Evolutionary conservation across 1,140 invertebrate species (phyloP), one percentile per base, ranked within the genome.

Genomic region (Eubasilissa regina): DNA sequence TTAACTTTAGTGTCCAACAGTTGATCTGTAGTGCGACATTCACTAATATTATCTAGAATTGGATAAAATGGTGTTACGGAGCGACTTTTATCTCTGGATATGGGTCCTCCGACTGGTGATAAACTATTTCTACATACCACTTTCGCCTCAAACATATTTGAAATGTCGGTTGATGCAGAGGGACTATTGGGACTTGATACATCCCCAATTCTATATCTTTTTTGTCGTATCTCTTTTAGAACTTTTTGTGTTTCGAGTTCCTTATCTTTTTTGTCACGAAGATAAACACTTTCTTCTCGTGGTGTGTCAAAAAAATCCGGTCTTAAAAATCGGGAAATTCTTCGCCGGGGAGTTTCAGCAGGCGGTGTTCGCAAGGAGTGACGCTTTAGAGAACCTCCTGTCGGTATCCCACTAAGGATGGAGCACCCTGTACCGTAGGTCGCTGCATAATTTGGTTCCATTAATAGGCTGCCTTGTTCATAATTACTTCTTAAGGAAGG

Each of bases 251-350:
- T 92, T 83, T 92, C 92, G 44, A 91, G 84, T 84, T 93, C 92
- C 48, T 91, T 89, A 81, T 91, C 92, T 80, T 93, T 93, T 79
- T 93, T 93, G 74, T 94, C 93, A 76, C 93, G 93, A 0, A 91
- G 88, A 81, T 92, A 92, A n/a, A 90, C 86, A 84, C 91, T 94
- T 79, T 94, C 93, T 80, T 94, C 93, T 53, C 91, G 86, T 0
- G 93, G 92, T 0, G 93, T 89, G 72, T 95, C 94, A 83, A 94
- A 95, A 84, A 95, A 95, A 84, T 95, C 94, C 0, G 94, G 93
- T 11, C 94, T 88, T 68, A 95, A 85, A 85, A 95, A 95, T 78
- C 94, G 89, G 12, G 94, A 95, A 53, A 94, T 91, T 76, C 92
- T 89, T 35, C 92, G 90, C 78, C 90, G 90, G 35, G 86, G 86